phyloP scores from a whole-genome alignment of 1,140 invertebrate species.

The Harlomillsia oculata region DNA sequence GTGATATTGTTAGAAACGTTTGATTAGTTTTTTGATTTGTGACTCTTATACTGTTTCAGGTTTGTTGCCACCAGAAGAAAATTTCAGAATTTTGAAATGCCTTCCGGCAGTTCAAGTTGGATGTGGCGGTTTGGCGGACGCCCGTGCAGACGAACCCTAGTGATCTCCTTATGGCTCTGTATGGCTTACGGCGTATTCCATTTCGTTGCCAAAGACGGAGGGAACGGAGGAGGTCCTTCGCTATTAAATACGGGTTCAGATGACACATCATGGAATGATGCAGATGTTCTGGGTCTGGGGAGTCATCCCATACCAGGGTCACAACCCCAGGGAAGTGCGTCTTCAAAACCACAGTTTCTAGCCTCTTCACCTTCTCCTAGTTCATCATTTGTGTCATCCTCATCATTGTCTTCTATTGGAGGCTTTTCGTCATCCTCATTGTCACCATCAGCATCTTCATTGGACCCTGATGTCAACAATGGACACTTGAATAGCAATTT shows the following conservation, averaged over 20 bases:
- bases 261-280: neutral
- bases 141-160: constrained; percentile 23
- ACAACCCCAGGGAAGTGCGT: neutral
- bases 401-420: neutral
- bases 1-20: too few species aligned
- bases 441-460: neutral
- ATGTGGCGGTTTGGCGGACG: constrained; percentile 14
- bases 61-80: too few species aligned
- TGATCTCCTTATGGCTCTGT: constrained; percentile 31
- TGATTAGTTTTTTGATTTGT: too few species aligned
- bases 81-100: too few species aligned
- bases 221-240: neutral
- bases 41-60: too few species aligned
- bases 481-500: constrained; percentile 2
- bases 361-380: neutral
- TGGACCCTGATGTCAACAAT: neutral
- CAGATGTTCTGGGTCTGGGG: neutral
- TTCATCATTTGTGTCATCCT: neutral
- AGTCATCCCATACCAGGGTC: neutral
- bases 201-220: constrained; percentile 20
- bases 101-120: constrained; percentile 6
- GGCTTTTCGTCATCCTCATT: neutral
- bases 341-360: neutral
- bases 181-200: constrained; percentile 35
- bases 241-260: too few species aligned